phyloP scores from a whole-genome alignment of 2,888 invertebrate species.

The Andrena trimmerana region DNA sequence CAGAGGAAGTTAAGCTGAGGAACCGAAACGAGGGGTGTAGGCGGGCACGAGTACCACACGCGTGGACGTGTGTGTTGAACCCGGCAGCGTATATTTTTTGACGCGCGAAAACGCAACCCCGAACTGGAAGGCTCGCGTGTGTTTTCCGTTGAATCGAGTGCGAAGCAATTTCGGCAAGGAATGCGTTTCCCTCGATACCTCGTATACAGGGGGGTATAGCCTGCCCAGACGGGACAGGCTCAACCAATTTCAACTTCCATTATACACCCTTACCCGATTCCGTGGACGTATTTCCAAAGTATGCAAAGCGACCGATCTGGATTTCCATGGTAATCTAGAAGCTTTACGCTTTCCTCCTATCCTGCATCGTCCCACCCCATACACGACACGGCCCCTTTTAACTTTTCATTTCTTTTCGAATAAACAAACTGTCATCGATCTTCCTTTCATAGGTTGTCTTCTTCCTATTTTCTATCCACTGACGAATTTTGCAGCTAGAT shows the following conservation, averaged over 20 bases:
- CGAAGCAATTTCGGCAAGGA: slow-evolving; percentile 84
- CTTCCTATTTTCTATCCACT: too few relatives aligned
- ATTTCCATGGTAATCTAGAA: slow-evolving; percentile 59
- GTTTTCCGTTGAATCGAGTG: slow-evolving; percentile 78
- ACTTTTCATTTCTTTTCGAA: slow-evolving; percentile 12
- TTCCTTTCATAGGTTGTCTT: too few relatives aligned
- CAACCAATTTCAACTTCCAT: slow-evolving; percentile 85
- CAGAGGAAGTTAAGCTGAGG: slow-evolving; percentile 62
- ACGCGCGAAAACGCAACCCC: slow-evolving; percentile 81
- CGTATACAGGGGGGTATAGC: slow-evolving; percentile 74
- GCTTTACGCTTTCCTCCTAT: slow-evolving; percentile 43
- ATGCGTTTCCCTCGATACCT: slow-evolving; percentile 84
- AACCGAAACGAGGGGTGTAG: slow-evolving; percentile 45
- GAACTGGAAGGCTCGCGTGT: slow-evolving; percentile 72
- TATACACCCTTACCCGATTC: slow-evolving; percentile 82
- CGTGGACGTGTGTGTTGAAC: slow-evolving; percentile 9
- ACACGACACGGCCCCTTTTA: background rate
- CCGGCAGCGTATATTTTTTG: slow-evolving; percentile 78
- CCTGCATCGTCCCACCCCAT: background rate
- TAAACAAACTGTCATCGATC: too few relatives aligned
- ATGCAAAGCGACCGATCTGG: slow-evolving; percentile 66
- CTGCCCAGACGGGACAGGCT: slow-evolving; percentile 84
- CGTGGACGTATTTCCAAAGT: slow-evolving; percentile 80
- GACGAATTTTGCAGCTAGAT: too few relatives aligned
- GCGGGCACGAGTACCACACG: background rate